A percentile compares a stretch with the other conserved stretches of the same genome.
phyloP scores from a whole-genome alignment of 2,888 invertebrate species.

The Mellilla xanthometata region DNA sequence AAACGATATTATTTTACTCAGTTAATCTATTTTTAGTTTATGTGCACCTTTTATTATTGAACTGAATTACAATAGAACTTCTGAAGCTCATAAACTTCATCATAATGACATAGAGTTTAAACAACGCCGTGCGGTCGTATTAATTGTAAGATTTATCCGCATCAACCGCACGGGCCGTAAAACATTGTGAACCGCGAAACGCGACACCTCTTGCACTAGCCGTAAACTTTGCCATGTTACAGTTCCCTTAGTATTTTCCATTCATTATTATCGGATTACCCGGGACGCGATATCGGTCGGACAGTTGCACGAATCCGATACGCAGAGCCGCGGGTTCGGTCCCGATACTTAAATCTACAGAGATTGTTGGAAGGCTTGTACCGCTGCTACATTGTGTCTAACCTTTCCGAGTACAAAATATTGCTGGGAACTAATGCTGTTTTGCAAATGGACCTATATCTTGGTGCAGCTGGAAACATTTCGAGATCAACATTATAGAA shows the following conservation, averaged over 20 bases:
- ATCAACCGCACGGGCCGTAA: background rate
- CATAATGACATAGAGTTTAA: background rate
- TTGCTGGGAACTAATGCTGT: slow-evolving; percentile 1
- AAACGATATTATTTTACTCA: no score
- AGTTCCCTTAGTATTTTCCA: slow-evolving; percentile 28
- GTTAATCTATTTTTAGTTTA: no score
- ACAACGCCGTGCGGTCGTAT: slow-evolving; percentile 1
- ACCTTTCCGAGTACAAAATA: slow-evolving; percentile 10
- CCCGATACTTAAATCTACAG: slow-evolving; percentile 32
- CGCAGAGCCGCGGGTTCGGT: slow-evolving; percentile 15
- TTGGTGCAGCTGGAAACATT: background rate
- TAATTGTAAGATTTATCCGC: slow-evolving; percentile 10
- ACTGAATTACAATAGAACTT: background rate
- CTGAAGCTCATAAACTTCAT: background rate
- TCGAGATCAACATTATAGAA: slow-evolving; percentile 5
- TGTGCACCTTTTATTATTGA: no score
- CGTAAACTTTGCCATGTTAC: slow-evolving; percentile 20
- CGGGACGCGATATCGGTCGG: slow-evolving; percentile 31
- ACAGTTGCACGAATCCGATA: slow-evolving; percentile 37
- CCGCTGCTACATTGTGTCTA: slow-evolving; percentile 24
- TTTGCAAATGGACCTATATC: slow-evolving; percentile 1
- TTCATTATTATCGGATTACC: slow-evolving; percentile 40
- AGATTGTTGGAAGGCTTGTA: slow-evolving; percentile 31
- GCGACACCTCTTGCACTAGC: slow-evolving; percentile 14
- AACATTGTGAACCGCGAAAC: slow-evolving; percentile 14